These are phyloP conservation scores for Zaprionus africanus DNA, from an alignment of 1,140 invertebrate genomes.

Conservation along the genomic window DNA sequence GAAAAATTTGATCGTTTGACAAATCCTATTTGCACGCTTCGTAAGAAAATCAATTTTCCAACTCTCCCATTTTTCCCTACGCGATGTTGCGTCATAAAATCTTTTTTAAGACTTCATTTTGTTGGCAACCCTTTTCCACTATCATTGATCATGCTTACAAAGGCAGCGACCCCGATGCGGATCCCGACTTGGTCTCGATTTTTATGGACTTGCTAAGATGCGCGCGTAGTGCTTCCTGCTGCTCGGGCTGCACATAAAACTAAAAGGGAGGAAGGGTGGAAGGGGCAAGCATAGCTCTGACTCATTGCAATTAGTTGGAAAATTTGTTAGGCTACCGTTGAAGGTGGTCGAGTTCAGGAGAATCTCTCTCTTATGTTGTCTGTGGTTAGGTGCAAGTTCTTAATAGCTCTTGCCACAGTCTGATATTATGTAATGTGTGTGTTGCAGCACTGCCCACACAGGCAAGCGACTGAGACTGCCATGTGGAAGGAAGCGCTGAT, in stretches of 20 bases:
- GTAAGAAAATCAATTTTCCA: constrained; percentile 73
- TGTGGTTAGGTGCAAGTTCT: constrained; percentile 21
- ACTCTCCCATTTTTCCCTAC: constrained; percentile 44
- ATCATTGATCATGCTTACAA: constrained; percentile 74
- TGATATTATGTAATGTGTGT: constrained; percentile 42
- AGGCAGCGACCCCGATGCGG: neutral
- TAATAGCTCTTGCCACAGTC: constrained; percentile 30
- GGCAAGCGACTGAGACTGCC: constrained; percentile 35
- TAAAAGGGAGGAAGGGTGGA: neutral
- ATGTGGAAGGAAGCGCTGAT: constrained; percentile 44
- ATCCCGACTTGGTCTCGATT: constrained; percentile 36
- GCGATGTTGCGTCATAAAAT: constrained; percentile 48
- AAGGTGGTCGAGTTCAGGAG: constrained; percentile 37
- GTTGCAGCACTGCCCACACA: constrained; percentile 31
- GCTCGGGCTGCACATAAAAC: constrained; percentile 21
- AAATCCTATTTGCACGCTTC: constrained; percentile 80
- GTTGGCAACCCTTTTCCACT: constrained; percentile 54
- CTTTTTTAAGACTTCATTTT: constrained; percentile 55
- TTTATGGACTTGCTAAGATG: constrained; percentile 77
- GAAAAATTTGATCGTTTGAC: constrained; percentile 63
- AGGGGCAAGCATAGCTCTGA: constrained; percentile 29
- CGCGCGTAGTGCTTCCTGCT: constrained; percentile 45
- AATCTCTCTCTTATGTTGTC: constrained; percentile 19
- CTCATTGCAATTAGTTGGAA: constrained; percentile 75
- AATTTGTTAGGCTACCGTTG: constrained; percentile 57